These are phyloP conservation scores for Folsomia candida DNA, from an alignment of 2,888 invertebrate species.

Conservation along the genomic window DNA sequence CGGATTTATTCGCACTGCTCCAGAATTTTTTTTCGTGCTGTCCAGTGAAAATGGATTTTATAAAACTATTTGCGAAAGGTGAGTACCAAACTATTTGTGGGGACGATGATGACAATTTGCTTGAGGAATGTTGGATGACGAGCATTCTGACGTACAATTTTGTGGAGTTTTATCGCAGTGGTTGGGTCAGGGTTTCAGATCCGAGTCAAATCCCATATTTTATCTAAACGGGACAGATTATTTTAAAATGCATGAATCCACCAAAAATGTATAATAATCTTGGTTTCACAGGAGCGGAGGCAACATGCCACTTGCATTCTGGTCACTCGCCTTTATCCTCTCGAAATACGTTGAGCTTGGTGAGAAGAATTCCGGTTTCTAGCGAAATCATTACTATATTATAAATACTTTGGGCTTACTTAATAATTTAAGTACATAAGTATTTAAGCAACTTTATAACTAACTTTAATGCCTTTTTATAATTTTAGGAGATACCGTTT, in stretches of 20 bases:
- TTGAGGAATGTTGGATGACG: too few relatives aligned
- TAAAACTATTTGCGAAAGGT: slow-evolving; percentile 24
- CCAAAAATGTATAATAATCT: too few relatives aligned
- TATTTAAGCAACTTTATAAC: background rate
- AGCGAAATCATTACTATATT: too few relatives aligned
- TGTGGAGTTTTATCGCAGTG: too few relatives aligned
- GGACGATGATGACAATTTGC: too few relatives aligned
- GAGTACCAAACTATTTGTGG: background rate
- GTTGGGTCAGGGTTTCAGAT: too few relatives aligned
- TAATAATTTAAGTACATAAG: background rate
- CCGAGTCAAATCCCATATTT: too few relatives aligned
- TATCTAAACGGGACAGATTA: too few relatives aligned
- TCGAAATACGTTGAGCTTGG: slow-evolving; percentile 20
- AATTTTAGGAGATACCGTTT: slow-evolving; percentile 22
- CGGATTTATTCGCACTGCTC: slow-evolving; percentile 36
- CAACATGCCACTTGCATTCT: slow-evolving; percentile 18
- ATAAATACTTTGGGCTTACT: background rate
- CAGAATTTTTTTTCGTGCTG: slow-evolving; percentile 29
- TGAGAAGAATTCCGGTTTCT: too few relatives aligned
- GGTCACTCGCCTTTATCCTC: slow-evolving; percentile 16
- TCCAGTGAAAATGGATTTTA: slow-evolving; percentile 8
- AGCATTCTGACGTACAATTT: too few relatives aligned
- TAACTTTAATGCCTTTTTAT: background rate
- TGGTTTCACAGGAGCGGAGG: slow-evolving; percentile 13
- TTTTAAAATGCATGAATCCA: too few relatives aligned